Conservation (phyloP, 30 jellyfish, hydroid and myxozoan species). For the Mastigias papua region DNA sequence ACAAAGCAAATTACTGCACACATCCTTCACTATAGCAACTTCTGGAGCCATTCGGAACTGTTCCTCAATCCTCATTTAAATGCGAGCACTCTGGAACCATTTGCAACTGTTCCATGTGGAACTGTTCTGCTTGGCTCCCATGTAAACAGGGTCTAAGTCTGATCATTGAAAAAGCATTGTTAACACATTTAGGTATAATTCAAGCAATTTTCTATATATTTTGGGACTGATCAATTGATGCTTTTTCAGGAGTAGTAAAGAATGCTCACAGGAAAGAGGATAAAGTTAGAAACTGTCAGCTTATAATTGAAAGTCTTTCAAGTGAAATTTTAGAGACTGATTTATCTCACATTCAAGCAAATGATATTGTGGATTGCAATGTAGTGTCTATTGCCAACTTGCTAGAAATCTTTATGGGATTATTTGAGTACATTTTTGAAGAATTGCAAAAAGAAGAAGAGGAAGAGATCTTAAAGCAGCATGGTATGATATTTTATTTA, state of each 20-base stretch:
- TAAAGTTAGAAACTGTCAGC: conserved; percentile 84
- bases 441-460: conserved; percentile 70
- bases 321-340: conserved; percentile 91
- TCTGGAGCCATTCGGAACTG: no score
- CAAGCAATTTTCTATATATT: no score
- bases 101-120: no score
- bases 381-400: conserved; percentile 65
- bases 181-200: no score
- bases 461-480: not conserved
- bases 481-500: not conserved
- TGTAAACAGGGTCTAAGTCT: no score
- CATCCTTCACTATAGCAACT: no score
- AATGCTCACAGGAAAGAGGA: conserved; percentile 56
- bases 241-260: conserved; percentile 1
- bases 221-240: not conserved
- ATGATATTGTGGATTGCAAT: conserved; percentile 71
- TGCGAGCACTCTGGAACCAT: no score
- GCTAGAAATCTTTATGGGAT: conserved; percentile 88
- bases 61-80: no score
- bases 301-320: conserved; percentile 86
- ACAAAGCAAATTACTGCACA: no score
- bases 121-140: no score
- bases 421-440: conserved; percentile 80
- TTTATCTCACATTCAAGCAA: conserved; percentile 91
- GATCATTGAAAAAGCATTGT: no score